phyloP scores from a whole-genome alignment of 2,888 invertebrate species.

The Anoplius nigerrimus region DNA sequence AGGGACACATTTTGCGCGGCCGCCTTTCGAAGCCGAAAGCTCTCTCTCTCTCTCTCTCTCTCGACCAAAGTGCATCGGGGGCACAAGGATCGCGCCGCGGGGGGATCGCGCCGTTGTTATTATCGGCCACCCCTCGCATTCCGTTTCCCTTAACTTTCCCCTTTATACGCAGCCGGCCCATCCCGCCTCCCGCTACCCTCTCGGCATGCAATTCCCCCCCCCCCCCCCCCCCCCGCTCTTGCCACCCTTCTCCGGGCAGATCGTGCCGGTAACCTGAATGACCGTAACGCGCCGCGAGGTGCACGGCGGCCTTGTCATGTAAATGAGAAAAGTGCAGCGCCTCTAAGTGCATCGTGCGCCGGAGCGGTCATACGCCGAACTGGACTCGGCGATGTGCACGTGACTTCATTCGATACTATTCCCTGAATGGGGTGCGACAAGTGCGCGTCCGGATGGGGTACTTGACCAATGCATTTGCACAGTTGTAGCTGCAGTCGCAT shows the following conservation, averaged over 20 bases:
- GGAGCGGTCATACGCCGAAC: slow-evolving; percentile 39
- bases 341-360: slow-evolving; percentile 37
- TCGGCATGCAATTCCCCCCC: too few relatives aligned
- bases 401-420: slow-evolving; percentile 9
- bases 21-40: too few relatives aligned
- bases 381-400: slow-evolving; percentile 17
- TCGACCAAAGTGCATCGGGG: slow-evolving; percentile 47
- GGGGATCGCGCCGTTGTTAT: too few relatives aligned
- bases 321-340: slow-evolving; percentile 66
- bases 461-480: too few relatives aligned
- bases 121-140: too few relatives aligned
- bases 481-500: too few relatives aligned
- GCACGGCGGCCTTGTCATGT: slow-evolving; percentile 66
- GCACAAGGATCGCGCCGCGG: not conserved
- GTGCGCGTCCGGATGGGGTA: slow-evolving; percentile 1
- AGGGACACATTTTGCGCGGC: too few relatives aligned
- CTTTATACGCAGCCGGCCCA: too few relatives aligned
- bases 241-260: slow-evolving; percentile 9
- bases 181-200: too few relatives aligned
- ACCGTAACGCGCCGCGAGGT: slow-evolving; percentile 51
- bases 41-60: too few relatives aligned
- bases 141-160: too few relatives aligned
- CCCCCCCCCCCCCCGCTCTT: not conserved
- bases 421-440: not conserved
- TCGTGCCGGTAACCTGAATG: slow-evolving; percentile 46